phyloP scores from a whole-genome alignment of 2,113 vertebrate species.

The Bubo blakistoni region DNA sequence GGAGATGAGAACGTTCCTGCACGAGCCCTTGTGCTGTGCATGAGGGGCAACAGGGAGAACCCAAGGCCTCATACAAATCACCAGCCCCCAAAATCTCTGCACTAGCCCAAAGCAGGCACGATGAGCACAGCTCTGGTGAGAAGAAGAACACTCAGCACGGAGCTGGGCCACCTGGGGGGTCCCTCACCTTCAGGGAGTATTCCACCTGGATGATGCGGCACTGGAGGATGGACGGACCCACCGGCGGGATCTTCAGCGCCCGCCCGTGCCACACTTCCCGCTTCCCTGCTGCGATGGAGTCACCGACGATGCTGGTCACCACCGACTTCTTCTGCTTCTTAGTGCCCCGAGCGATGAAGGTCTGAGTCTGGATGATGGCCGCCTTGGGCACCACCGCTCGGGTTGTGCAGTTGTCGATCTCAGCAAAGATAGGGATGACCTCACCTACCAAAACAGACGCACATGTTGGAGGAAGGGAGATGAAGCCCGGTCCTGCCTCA shows the following conservation, averaged over 20 bases:
- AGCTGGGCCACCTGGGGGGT: accelerated
- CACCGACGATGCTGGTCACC: conserved; percentile 84
- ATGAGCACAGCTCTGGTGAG: background rate
- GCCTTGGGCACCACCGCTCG: conserved; percentile 85
- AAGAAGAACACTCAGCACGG: accelerated
- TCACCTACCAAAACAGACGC: conserved; percentile 77
- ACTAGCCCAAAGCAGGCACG: background rate
- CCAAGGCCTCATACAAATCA: too few species aligned
- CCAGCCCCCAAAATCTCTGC: background rate
- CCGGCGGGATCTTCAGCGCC: conserved; percentile 88
- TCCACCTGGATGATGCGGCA: conserved; percentile 93
- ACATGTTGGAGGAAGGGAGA: background rate
- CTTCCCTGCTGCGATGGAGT: conserved; percentile 76
- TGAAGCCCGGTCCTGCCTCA: background rate
- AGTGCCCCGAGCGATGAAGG: conserved; percentile 89
- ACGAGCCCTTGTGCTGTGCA: accelerated
- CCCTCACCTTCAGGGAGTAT: conserved; percentile 87
- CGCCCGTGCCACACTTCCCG: conserved; percentile 89
- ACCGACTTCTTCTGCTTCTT: conserved; percentile 89
- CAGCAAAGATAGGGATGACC: conserved; percentile 91
- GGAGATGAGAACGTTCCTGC: background rate
- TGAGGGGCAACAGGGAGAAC: background rate
- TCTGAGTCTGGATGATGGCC: conserved; percentile 91
- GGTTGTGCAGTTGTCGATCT: conserved; percentile 90
- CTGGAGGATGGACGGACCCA: conserved; percentile 91